phyloP scores from a whole-genome alignment of 1,140 invertebrate genomes.

The Psilanteris sp. region DNA sequence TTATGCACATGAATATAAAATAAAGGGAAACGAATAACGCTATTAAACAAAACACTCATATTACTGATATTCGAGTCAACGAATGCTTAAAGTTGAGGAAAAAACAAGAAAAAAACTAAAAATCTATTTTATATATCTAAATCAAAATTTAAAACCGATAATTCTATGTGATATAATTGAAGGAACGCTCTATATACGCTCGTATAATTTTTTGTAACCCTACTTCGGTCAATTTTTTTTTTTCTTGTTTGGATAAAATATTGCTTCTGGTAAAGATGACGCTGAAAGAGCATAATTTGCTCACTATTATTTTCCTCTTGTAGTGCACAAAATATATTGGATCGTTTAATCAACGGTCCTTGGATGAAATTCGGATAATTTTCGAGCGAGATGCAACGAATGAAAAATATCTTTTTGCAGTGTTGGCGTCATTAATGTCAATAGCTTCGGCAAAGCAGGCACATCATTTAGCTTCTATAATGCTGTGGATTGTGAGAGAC shows the following conservation, averaged over 20 bases:
- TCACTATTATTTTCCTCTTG: constrained; percentile 39
- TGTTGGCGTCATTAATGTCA: constrained; percentile 57
- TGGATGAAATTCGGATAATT: constrained; percentile 55
- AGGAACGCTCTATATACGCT: constrained; percentile 8
- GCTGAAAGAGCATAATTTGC: constrained; percentile 48
- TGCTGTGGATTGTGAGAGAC: constrained; percentile 59
- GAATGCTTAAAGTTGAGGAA: constrained; percentile 5
- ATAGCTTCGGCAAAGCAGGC: constrained; percentile 64
- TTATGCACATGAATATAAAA: constrained; percentile 19
- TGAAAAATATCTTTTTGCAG: constrained; percentile 55
- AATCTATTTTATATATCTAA: not conserved
- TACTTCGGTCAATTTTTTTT: constrained; percentile 26
- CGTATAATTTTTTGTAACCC: constrained; percentile 11
- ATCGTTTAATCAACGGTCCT: constrained; percentile 1
- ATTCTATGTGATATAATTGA: not conserved
- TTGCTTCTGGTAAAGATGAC: constrained; percentile 56
- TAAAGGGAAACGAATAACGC: not conserved
- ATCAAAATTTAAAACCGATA: not conserved
- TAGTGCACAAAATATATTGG: constrained; percentile 60
- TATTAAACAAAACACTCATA: constrained; percentile 7
- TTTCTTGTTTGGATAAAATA: constrained; percentile 53
- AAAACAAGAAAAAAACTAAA: not conserved
- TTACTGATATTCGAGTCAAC: constrained; percentile 30
- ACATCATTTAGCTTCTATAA: constrained; percentile 63
- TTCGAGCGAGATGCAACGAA: constrained; percentile 53